These are phyloP conservation scores for Lagopus muta DNA, from an alignment of 2,113 vertebrate species.

Conservation along the genomic window DNA sequence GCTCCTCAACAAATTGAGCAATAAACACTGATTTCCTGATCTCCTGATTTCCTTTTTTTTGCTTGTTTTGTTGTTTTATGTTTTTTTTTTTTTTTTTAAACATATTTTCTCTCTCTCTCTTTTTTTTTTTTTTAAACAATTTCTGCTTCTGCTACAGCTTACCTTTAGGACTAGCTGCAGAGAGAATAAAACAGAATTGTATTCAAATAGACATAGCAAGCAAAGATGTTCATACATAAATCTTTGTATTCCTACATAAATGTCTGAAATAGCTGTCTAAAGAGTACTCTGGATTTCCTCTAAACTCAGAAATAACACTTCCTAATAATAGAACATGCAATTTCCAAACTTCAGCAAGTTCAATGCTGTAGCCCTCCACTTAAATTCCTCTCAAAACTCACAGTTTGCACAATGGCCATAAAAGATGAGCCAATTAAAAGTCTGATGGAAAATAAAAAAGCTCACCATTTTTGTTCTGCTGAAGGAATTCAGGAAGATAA, in stretches of 20 bases:
- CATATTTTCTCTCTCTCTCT: neutral
- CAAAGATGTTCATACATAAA: neutral
- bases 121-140: neutral
- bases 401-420: neutral
- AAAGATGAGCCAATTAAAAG: neutral
- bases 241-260: neutral
- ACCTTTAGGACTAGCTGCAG: neutral
- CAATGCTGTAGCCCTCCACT: neutral
- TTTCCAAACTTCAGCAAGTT: neutral
- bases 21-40: neutral
- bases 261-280: neutral
- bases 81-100: too few relatives aligned
- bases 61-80: neutral
- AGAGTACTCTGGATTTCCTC: neutral
- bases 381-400: neutral
- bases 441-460: neutral
- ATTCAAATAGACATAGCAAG: neutral
- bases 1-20: constrained; percentile 28
- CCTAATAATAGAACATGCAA: neutral
- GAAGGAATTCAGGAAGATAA: neutral
- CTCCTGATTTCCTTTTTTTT: neutral
- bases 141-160: neutral
- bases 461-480: neutral
- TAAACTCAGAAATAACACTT: neutral
- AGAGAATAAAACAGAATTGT: neutral